Evolutionary conservation across 2,797 vertebrate genomes (phyloP).

Genomic region (Epinephelus malabaricus): DNA sequence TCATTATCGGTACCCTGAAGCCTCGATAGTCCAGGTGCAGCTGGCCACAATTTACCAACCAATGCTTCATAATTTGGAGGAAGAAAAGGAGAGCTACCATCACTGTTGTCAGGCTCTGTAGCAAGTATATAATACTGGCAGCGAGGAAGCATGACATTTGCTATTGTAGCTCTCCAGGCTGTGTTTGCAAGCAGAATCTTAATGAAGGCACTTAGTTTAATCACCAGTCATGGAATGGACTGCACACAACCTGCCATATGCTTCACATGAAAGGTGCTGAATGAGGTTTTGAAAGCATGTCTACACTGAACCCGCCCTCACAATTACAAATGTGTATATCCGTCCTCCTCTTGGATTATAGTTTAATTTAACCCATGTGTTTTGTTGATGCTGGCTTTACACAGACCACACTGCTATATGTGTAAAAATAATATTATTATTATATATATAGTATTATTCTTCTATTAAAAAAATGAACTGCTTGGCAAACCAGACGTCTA

Average conservation of each 20-base stretch:
- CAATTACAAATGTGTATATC: constrained; percentile 20
- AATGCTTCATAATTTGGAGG: constrained; percentile 58
- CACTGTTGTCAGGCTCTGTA: constrained; percentile 31
- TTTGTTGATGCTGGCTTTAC: too few species aligned
- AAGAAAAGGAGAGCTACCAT: constrained; percentile 33
- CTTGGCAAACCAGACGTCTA: too few species aligned
- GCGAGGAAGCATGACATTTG: constrained; percentile 70
- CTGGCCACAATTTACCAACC: constrained; percentile 57
- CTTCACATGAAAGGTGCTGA: constrained; percentile 46
- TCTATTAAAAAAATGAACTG: too few species aligned
- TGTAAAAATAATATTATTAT: neutral
- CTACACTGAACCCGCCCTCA: constrained; percentile 20
- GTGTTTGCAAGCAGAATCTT: constrained; percentile 59
- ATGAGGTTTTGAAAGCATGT: constrained; percentile 31
- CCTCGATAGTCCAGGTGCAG: constrained; percentile 63
- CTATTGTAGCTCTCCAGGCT: constrained; percentile 60
- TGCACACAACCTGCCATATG: constrained; percentile 43
- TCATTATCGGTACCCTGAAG: constrained; percentile 57
- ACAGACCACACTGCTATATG: neutral
- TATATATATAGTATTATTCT: too few species aligned
- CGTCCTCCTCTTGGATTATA: neutral
- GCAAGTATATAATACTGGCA: constrained; percentile 52
- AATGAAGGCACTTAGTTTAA: constrained; percentile 71
- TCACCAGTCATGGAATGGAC: constrained; percentile 50
- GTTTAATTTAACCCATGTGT: too few species aligned